Evolutionary conservation across 1,140 invertebrate genomes (phyloP).

Genomic region (Solenopsis fugax): DNA sequence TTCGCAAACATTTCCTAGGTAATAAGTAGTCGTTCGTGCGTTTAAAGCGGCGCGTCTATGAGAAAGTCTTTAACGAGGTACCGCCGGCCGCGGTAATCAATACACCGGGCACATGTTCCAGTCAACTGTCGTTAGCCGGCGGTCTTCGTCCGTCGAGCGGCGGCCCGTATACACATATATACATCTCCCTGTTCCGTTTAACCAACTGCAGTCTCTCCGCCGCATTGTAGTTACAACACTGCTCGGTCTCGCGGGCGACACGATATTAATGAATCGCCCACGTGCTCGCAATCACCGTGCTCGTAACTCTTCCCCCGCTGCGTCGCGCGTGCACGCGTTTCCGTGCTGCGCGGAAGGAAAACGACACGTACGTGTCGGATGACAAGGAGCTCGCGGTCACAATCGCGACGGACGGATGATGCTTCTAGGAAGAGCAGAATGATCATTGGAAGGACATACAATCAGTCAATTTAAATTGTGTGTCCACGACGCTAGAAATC

Average conservation of each 20-base stretch:
- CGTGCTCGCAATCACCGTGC: slow-evolving; percentile 69
- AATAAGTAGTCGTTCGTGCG: background rate
- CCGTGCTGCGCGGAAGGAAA: background rate
- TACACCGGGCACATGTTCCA: slow-evolving; percentile 33
- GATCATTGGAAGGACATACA: background rate
- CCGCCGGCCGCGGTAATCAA: slow-evolving; percentile 19
- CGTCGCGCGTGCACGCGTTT: slow-evolving; percentile 5
- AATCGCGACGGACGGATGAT: background rate
- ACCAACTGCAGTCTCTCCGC: background rate
- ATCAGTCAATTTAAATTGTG: background rate
- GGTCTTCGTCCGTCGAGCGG: slow-evolving; percentile 10
- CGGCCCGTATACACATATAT: background rate
- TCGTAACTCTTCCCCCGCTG: slow-evolving; percentile 62
- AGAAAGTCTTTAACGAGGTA: slow-evolving; percentile 38
- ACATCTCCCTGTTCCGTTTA: background rate
- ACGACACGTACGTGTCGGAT: background rate
- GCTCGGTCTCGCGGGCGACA: slow-evolving; percentile 47
- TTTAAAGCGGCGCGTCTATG: slow-evolving; percentile 21
- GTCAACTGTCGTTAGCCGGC: slow-evolving; percentile 32
- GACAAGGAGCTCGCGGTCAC: background rate
- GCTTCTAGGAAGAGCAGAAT: background rate
- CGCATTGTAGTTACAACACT: slow-evolving; percentile 40
- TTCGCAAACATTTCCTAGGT: background rate
- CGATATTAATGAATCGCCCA: slow-evolving; percentile 76
- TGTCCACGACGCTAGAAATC: no score